Base-by-base conservation (phyloP, 1,140 invertebrate species). In the Saccostrea echinata region DNA sequence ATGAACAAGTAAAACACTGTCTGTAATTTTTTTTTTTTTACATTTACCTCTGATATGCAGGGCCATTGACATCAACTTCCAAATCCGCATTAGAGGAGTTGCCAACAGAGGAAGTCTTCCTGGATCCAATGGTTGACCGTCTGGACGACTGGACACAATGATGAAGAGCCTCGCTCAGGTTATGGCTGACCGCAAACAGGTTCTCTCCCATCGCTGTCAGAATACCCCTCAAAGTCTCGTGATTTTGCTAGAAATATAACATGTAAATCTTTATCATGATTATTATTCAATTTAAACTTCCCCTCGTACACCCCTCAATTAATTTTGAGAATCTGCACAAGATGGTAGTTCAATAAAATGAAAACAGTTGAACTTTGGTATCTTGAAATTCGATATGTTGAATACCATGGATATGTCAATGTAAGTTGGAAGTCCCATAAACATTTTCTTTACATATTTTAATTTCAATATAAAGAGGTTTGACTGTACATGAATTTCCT, bases 111-210 rank as follows among this genome's bases (percentile, higher is more conserved):
- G 82, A 82, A 1, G 43, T 71, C 18, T 80, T 88, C 81, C 84
- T 11, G 11, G 55, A 55, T 24, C 85, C 86, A 21, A 55, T 55
- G 24, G 86, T 71, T 2, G 88, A 87, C 16, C 71, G 61, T 3
- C 87, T 82, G 0, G 85, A 81, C 21, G 86, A 57, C 21, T 80
- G 35, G 8, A 88, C 81, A 84, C 91, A 91, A 24, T 88, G 51
- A 43, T 91, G 86, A 13, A 90, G 85, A 21, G 87, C 90, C 27
- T 90, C 87, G 8, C 81, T 83, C 35, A 83, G 81, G 24, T 83
- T 83, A n/a, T 83, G 81, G 81, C 81, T 53, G 12, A 53, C 81
- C 1, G 21, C 35, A 83, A 52, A 83, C 81, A 83, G 81, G 81
- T 51, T 83, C 35, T 53, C 51, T 1, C 81, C 81, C 35, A 83